Conservation (phyloP, 92 coral and sea anemone species). For the Umimayanthus chanpuru region DNA sequence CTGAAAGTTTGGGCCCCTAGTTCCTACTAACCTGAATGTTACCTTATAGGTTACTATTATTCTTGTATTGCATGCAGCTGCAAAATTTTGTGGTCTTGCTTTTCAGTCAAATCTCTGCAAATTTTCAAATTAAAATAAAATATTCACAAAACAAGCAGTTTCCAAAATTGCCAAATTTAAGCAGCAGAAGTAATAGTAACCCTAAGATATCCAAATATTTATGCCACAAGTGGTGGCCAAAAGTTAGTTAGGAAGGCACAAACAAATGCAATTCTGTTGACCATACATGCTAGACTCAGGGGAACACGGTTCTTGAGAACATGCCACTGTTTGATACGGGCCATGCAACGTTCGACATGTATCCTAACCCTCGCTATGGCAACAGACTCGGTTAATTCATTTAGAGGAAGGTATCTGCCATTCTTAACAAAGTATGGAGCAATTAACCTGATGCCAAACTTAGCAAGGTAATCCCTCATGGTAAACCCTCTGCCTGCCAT, state of each 20-base stretch:
- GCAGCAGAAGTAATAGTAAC: background rate
- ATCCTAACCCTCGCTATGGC: constrained; percentile 17
- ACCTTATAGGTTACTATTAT: too few species aligned
- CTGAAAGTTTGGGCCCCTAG: too few species aligned
- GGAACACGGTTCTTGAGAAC: constrained; percentile 7
- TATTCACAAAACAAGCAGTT: too few species aligned
- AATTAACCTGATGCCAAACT: background rate
- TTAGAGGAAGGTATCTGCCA: constrained; percentile 6
- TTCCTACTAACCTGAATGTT: too few species aligned
- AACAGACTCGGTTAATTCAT: constrained; percentile 16
- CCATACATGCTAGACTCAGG: constrained; percentile 10
- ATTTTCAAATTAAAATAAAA: too few species aligned
- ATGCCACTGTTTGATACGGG: constrained; percentile 17
- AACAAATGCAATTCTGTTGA: constrained; percentile 17
- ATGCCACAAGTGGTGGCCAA: constrained; percentile 8
- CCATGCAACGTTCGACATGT: constrained; percentile 19
- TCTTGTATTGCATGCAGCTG: too few species aligned
- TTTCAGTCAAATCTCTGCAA: too few species aligned
- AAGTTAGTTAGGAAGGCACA: constrained; percentile 23
- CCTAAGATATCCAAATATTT: background rate
- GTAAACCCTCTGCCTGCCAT: constrained; percentile 26
- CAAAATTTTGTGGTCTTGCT: too few species aligned
- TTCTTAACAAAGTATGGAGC: constrained; percentile 16
- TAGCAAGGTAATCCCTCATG: constrained; percentile 1
- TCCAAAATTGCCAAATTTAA: background rate